These are phyloP conservation scores for Rhineura floridana DNA, from an alignment of 2,113 vertebrate genomes.

Conservation along the genomic window DNA sequence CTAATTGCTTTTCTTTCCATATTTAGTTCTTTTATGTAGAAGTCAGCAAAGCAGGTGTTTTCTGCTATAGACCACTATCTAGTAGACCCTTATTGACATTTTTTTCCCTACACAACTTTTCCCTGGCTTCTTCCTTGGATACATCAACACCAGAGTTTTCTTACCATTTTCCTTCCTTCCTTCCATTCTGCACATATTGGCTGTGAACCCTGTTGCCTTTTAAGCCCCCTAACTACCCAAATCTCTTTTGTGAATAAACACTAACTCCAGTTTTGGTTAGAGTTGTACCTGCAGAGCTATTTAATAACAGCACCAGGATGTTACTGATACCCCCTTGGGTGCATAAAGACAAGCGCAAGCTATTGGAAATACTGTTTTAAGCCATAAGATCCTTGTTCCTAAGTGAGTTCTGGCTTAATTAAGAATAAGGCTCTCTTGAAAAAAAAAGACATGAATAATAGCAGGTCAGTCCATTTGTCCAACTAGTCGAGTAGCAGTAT, in stretches of 20 bases:
- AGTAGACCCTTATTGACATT: neutral
- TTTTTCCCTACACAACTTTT: neutral
- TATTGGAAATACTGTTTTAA: neutral
- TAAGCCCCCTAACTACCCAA: neutral
- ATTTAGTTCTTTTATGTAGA: neutral
- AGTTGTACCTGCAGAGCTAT: no score
- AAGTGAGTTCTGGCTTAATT: no score
- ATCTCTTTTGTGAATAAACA: neutral
- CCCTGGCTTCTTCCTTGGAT: neutral
- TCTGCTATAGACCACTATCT: rapidly evolving
- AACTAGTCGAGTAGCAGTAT: no score
- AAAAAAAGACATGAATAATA: no score
- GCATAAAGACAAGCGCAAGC: neutral
- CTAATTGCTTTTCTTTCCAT: neutral
- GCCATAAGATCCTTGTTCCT: no score
- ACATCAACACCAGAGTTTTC: neutral
- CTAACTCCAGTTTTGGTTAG: neutral
- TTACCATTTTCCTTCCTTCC: no score
- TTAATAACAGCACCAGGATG: neutral
- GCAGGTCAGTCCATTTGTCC: no score
- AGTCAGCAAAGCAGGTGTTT: neutral
- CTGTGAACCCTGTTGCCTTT: neutral
- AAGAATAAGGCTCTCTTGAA: no score
- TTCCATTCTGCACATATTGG: neutral
- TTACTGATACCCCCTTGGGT: neutral